phyloP scores from a whole-genome alignment of 2,113 vertebrate species.

The Zootoca vivipara region DNA sequence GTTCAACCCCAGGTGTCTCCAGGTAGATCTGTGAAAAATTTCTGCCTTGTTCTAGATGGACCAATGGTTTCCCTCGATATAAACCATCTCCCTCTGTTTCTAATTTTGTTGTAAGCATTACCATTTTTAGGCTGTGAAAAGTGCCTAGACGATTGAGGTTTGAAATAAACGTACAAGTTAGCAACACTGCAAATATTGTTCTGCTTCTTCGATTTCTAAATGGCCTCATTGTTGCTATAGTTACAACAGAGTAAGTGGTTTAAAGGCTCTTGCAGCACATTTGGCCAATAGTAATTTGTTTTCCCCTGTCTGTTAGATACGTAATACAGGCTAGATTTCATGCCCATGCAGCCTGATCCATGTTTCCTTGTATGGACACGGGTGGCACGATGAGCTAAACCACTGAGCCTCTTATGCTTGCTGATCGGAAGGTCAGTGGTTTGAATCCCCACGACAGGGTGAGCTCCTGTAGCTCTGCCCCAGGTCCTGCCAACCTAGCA shows the following conservation, averaged over 20 bases:
- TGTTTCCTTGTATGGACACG: too few species aligned
- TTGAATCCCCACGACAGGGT: too few species aligned
- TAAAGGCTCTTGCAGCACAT: background rate
- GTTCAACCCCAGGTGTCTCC: background rate
- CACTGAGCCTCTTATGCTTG: too few species aligned
- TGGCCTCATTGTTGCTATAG: conserved; percentile 7
- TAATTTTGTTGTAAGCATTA: background rate
- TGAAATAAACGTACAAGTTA: background rate
- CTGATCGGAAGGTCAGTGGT: too few species aligned
- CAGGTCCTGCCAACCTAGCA: too few species aligned
- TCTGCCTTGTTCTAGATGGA: background rate
- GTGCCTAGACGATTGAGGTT: background rate
- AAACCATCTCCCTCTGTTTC: background rate
- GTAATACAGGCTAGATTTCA: background rate
- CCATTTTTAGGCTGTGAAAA: background rate
- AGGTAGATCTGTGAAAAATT: background rate
- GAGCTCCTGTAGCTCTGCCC: too few species aligned
- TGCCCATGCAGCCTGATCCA: background rate
- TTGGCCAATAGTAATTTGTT: background rate
- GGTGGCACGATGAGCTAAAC: too few species aligned
- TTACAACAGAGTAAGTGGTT: background rate
- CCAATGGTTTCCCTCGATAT: background rate
- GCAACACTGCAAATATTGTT: background rate
- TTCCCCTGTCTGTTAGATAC: background rate
- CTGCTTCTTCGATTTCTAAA: background rate